Percentiles rank a stretch among this genome's conserved stretches.
phyloP scores from a whole-genome alignment of 2,797 vertebrate species.

The Scolopax bukidnonensis region DNA sequence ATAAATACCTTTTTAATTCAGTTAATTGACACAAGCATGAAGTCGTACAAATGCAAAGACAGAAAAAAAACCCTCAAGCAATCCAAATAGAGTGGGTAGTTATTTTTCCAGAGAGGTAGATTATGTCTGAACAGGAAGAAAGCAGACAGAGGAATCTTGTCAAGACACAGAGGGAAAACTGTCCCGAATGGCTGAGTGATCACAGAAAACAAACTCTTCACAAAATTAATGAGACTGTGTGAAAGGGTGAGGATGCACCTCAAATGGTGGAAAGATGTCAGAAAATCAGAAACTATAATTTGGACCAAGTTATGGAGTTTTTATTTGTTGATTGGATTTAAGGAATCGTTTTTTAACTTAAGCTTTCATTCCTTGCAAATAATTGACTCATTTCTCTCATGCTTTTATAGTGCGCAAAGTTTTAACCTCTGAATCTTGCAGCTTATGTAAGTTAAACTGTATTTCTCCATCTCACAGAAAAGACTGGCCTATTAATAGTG shows the following conservation, averaged over 20 bases:
- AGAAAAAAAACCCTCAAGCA: not conserved
- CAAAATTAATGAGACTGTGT: not conserved
- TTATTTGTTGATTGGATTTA: not conserved
- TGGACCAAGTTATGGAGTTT: not conserved
- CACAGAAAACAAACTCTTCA: not conserved
- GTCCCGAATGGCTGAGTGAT: not conserved
- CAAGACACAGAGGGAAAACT: not conserved
- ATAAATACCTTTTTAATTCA: not conserved
- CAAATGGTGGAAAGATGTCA: not conserved
- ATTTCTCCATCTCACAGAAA: not conserved
- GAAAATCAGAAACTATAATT: not conserved
- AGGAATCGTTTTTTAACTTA: not conserved
- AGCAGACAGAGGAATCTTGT: not conserved
- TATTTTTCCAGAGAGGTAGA: not conserved
- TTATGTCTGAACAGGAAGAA: not conserved
- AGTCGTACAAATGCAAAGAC: not conserved
- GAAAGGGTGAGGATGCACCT: not conserved
- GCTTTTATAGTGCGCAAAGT: not conserved
- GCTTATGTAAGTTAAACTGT: not conserved
- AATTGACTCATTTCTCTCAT: not conserved
- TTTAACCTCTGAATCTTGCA: not conserved
- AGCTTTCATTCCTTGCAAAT: not conserved
- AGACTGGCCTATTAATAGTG: conserved; percentile 54
- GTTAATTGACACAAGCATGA: not conserved
- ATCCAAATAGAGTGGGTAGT: not conserved